Conservation (phyloP, 1,140 invertebrate species). For the Tetragnatha versicolor region DNA sequence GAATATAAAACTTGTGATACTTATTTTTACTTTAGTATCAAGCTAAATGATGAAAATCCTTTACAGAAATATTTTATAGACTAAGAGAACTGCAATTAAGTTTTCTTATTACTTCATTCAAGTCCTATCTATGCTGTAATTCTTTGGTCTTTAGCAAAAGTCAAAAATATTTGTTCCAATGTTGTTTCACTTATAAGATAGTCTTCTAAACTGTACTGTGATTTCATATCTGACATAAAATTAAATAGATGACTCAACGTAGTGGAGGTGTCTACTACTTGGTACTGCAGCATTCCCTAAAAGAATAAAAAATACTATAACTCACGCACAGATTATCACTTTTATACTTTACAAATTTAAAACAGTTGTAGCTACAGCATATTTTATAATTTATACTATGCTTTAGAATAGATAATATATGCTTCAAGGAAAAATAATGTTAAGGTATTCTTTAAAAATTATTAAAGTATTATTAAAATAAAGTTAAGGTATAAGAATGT, state of each 20-base stretch:
- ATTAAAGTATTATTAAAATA: not conserved
- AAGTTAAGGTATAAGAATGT: not conserved
- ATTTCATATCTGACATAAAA: conserved; percentile 62
- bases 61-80: not conserved
- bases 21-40: not conserved
- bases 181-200: conserved; percentile 69
- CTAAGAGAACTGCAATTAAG: no score
- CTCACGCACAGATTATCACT: no score
- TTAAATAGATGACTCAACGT: conserved; percentile 65
- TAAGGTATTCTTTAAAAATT: not conserved
- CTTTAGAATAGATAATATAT: not conserved
- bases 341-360: not conserved
- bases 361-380: not conserved
- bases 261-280: conserved; percentile 66
- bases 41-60: not conserved
- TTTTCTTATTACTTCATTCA: no score
- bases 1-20: not conserved
- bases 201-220: conserved; percentile 65
- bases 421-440: not conserved
- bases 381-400: not conserved
- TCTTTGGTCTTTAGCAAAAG: conserved; percentile 64
- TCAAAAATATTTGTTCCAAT: conserved; percentile 68
- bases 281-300: conserved; percentile 78
- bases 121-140: not conserved
- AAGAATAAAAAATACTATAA: not conserved